Evolutionary conservation across 2,797 vertebrate species (phyloP), one percentile per base, ranked within the genome.

Genomic region (Hydrolagus colliei): DNA sequence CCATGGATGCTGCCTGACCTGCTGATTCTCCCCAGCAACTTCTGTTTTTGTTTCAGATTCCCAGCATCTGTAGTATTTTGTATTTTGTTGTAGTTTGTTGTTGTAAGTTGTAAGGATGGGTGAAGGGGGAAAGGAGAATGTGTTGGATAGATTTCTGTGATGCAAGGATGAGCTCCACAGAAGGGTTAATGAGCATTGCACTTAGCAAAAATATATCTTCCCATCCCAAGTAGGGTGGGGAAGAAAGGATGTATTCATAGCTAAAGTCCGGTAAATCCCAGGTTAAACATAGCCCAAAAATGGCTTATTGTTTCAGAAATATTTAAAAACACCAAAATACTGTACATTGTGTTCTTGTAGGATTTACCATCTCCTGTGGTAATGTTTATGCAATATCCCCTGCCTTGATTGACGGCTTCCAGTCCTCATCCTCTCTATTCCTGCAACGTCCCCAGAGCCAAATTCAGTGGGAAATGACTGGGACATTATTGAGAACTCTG

Each of bases 321-420:
- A 41, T 67, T 68, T 59, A 18, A 22, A 41, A 84, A 65, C 14
- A 84, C 68, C 79, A 84, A 82, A 71, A 68, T 18, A 27, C 27
- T 27, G 27, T 27, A 52, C 41, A 12, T 67, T 27, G 14, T 20
- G 1, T 71, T 18, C 68, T 71, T 68, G 65, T 20, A 3, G 27
- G 65, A 71, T 84, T 84, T 84, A 84, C 41, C 32, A 68, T 68
- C 79, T 71, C 65, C 79, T 68, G 65, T 35, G 20, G 79, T 27
- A 20, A 3, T 32, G 2, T 3, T 8, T 71, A 4, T 20, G 32
- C 79, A 41, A 35, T 41, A 41, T 68, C 68, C 9, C 3, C 65
- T 35, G 65, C 65, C 12, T 84, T 84, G 79, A 68, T 35, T 41
- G 79, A 84, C 32, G 68, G 65, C 79, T 10, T 35, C 4, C 63